Evolutionary conservation across 92 coral and sea anemone species (phyloP).

Genomic region (Umimayanthus chanpuru): DNA sequence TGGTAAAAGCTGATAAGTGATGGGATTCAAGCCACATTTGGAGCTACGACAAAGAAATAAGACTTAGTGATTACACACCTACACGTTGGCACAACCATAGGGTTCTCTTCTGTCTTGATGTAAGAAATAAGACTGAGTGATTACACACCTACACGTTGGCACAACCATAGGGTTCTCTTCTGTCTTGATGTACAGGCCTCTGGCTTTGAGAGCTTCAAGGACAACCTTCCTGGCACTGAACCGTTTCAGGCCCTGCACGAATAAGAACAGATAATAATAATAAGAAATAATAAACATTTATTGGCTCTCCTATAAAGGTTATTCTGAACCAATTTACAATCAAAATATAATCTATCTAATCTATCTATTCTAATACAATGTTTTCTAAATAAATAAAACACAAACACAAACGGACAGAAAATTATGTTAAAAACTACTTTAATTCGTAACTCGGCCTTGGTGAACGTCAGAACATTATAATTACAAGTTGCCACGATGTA

Average conservation of each 20-base stretch:
- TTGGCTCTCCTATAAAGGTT: too few species aligned
- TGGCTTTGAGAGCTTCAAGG: conserved; percentile 76
- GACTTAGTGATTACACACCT: conserved; percentile 57
- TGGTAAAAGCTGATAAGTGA: too few species aligned
- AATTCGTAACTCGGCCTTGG: background rate
- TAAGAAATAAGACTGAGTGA: conserved; percentile 44
- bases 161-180: conserved; percentile 99
- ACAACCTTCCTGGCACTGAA: conserved; percentile 89
- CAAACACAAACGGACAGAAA: too few species aligned
- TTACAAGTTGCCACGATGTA: background rate
- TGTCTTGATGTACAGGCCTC: conserved; percentile 87
- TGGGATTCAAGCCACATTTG: too few species aligned
- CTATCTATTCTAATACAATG: too few species aligned
- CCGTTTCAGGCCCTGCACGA: conserved; percentile 87
- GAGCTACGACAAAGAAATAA: background rate
- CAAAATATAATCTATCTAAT: too few species aligned
- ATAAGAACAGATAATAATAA: background rate
- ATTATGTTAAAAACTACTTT: too few species aligned
- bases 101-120: conserved; percentile 91
- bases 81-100: conserved; percentile 97
- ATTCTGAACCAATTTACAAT: too few species aligned
- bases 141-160: conserved; percentile 88
- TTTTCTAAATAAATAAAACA: too few species aligned
- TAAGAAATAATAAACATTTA: too few species aligned
- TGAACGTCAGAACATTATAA: background rate